A percentile compares a stretch with the other conserved stretches of the same genome.
Evolutionary conservation across 2,113 vertebrate species (phyloP).

Genomic region (Myocastor coypus): DNA sequence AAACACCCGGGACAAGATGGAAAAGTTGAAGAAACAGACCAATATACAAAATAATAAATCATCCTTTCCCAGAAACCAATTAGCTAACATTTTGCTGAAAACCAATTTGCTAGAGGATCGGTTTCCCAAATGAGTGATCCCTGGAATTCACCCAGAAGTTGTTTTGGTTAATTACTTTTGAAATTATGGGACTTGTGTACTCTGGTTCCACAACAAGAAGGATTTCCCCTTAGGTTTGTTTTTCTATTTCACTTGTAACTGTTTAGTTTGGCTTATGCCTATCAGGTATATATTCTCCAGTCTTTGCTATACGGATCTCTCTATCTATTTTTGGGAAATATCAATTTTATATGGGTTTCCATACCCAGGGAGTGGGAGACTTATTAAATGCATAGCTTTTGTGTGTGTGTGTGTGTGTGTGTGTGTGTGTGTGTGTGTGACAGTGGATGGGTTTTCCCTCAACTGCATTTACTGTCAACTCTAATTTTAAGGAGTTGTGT

Average conservation of each 20-base stretch:
- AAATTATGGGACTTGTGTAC: background rate
- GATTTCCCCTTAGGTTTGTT: background rate
- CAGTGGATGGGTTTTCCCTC: background rate
- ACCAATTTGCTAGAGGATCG: conserved; percentile 8
- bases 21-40: background rate
- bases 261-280: background rate
- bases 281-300: background rate
- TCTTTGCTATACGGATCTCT: background rate
- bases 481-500: conserved; percentile 43
- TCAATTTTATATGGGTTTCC: background rate
- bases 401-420: too few species aligned
- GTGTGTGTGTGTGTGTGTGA: too few species aligned
- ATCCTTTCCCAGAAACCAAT: background rate
- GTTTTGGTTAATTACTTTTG: conserved; percentile 57
- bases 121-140: conserved; percentile 32
- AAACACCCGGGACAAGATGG: background rate
- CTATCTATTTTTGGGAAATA: background rate
- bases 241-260: background rate
- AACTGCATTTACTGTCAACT: conserved; percentile 48
- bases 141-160: conserved; percentile 60
- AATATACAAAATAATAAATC: background rate
- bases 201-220: background rate
- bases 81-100: background rate
- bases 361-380: background rate
- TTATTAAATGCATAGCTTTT: background rate